Evolutionary conservation across 2,113 vertebrate genomes (phyloP), one percentile per base, ranked within the genome.

Genomic region (Poecilia latipinna): DNA sequence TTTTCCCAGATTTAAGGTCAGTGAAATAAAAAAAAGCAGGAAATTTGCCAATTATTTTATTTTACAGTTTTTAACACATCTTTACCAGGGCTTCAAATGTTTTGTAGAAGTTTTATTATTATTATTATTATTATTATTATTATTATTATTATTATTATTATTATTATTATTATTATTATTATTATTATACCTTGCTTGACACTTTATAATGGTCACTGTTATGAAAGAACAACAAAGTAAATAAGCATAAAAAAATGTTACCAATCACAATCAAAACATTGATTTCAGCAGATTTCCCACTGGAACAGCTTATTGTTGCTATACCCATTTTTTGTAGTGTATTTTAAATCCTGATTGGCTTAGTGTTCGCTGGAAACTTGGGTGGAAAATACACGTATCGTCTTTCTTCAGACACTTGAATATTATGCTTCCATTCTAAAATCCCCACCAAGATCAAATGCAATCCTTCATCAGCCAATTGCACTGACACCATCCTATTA

Each of bases 391-490:
- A 86, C 69, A 86, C 78, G 72, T 72, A 76, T 84, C 61, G 86
- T 75, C 80, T 75, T 78, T 88, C 83, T 86, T 75, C 48, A 70
- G 92, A 85, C 91, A 87, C 86, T 28, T 22, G 88, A 85, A 89
- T 84, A 88, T 92, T 93, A 86, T 85, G 81, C 87, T 80, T 90
- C 86, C 90, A 86, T 86, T 90, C 80, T 86, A 78, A 77, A 92
- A 93, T 90, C 90, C 89, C 90, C 90, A 88, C 54, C 77, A 75
- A 91, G 92, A 93, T 93, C 91, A 93, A 91, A 91, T 70, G 84
- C 91, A 91, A 93, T 93, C 91, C 89, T 92, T 93, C 91, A 91
- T 90, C 85, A 77, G 85, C 90, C 91, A 89, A 89, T 93, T 93
- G 91, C 89, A 86, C 89, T 89, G 91, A 90, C 90, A 91, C 88